A percentile compares a stretch with the other conserved stretches of the same genome.
Evolutionary conservation across 1,140 invertebrate genomes (phyloP).

Genomic region (Drosophila albomicans): DNA sequence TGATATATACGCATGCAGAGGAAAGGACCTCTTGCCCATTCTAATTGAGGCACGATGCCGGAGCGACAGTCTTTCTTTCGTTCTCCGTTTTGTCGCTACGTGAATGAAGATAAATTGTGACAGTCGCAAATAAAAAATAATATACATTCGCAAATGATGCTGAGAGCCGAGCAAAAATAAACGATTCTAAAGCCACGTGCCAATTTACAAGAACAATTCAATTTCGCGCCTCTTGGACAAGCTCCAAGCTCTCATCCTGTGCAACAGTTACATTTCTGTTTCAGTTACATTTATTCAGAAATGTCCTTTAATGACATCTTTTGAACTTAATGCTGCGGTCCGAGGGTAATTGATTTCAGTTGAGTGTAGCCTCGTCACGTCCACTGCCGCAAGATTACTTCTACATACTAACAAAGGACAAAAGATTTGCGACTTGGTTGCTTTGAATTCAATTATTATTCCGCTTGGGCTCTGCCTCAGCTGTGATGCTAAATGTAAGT

Average conservation of each 20-base stretch:
- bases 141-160: conserved; percentile 24
- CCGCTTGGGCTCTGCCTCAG: neutral
- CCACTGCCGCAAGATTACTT: conserved; percentile 10
- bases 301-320: conserved; percentile 11
- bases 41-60: conserved; percentile 39
- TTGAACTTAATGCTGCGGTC: conserved; percentile 15
- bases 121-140: conserved; percentile 41
- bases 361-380: conserved; percentile 20
- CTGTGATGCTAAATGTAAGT: neutral
- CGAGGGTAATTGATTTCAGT: conserved; percentile 36
- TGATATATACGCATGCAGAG: conserved; percentile 43
- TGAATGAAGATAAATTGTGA: conserved; percentile 72
- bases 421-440: conserved; percentile 8
- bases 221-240: conserved; percentile 25
- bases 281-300: neutral
- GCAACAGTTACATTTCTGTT: conserved; percentile 10
- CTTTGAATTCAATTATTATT: conserved; percentile 27
- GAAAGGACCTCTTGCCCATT: neutral
- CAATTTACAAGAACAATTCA: conserved; percentile 40
- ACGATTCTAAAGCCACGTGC: conserved; percentile 32
- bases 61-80: neutral
- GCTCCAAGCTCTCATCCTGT: neutral
- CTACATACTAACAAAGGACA: neutral
- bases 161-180: conserved; percentile 12
- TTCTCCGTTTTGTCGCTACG: neutral